These are phyloP conservation scores for Crepidodera aurea DNA, from an alignment of 2,888 invertebrate species.

Conservation along the genomic window DNA sequence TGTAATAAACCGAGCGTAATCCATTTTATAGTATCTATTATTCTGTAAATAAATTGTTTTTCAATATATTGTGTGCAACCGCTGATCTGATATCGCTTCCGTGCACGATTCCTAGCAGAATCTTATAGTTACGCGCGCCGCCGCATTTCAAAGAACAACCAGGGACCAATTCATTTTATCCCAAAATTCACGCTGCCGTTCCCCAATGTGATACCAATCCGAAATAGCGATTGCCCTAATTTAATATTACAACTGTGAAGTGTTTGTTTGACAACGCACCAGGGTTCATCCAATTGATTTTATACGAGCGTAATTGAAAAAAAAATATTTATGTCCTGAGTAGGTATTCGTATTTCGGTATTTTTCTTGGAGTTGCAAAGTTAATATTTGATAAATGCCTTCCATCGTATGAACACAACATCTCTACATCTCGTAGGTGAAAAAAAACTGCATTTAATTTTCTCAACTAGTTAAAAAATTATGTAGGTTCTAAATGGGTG, in stretches of 20 bases:
- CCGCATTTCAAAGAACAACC: not conserved
- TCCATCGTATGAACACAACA: no score
- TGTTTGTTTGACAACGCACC: not conserved
- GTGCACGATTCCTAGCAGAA: not conserved
- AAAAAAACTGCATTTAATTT: no score
- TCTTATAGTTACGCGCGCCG: not conserved
- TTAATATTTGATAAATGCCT: no score
- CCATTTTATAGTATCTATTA: not conserved
- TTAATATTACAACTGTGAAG: conserved; percentile 3
- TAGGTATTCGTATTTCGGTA: no score
- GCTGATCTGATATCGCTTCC: not conserved
- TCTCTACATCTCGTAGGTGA: no score
- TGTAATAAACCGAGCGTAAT: no score
- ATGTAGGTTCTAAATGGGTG: no score
- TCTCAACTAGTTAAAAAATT: no score
- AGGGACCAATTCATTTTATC: not conserved
- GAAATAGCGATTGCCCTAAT: not conserved
- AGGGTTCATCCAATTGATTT: not conserved
- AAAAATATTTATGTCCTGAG: no score
- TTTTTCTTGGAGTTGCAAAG: no score
- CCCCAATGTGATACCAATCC: not conserved
- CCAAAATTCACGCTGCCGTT: not conserved
- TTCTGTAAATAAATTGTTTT: not conserved
- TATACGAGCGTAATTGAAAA: not conserved
- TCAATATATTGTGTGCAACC: not conserved